Conservation (phyloP, 1,140 invertebrate genomes). For the Homarus americanus region DNA sequence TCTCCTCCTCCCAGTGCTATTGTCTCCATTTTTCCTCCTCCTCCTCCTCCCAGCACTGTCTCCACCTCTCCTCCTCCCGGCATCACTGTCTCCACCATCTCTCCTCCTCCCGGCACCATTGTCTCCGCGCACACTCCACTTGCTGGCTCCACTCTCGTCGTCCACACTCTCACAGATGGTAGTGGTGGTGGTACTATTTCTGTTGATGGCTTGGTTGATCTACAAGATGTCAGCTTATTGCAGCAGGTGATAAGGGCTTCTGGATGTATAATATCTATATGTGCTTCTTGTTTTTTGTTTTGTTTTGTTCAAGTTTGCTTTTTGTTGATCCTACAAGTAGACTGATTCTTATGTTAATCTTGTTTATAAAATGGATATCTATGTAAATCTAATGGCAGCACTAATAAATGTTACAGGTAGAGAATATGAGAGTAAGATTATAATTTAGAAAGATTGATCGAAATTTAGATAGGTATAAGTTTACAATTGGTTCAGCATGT, state of each 20-base stretch:
- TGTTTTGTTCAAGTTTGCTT: not conserved
- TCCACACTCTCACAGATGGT: not conserved
- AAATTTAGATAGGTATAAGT: too few relatives aligned
- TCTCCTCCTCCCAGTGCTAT: not conserved
- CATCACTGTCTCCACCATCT: not conserved
- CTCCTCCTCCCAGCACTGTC: not conserved
- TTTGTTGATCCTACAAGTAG: not conserved
- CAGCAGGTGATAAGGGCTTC: constrained; percentile 42
- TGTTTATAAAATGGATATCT: not conserved
- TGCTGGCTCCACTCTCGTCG: too few relatives aligned
- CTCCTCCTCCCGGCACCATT: not conserved
- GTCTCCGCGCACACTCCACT: too few relatives aligned
- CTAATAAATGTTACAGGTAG: too few relatives aligned
- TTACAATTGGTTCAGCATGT: too few relatives aligned
- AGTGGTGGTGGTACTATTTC: constrained; percentile 1
- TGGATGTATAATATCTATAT: not conserved
- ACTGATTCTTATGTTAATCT: not conserved
- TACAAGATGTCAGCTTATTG: constrained; percentile 32
- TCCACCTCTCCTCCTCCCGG: not conserved
- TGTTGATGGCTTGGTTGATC: not conserved
- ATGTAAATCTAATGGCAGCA: too few relatives aligned
- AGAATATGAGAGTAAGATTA: too few relatives aligned
- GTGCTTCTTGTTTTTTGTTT: not conserved
- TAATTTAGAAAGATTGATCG: too few relatives aligned
- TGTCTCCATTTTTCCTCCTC: not conserved